A percentile compares a stretch with the other conserved stretches of the same genome.
Evolutionary conservation across 2,888 invertebrate genomes (phyloP).

Genomic region (Ichneumon xanthorius): DNA sequence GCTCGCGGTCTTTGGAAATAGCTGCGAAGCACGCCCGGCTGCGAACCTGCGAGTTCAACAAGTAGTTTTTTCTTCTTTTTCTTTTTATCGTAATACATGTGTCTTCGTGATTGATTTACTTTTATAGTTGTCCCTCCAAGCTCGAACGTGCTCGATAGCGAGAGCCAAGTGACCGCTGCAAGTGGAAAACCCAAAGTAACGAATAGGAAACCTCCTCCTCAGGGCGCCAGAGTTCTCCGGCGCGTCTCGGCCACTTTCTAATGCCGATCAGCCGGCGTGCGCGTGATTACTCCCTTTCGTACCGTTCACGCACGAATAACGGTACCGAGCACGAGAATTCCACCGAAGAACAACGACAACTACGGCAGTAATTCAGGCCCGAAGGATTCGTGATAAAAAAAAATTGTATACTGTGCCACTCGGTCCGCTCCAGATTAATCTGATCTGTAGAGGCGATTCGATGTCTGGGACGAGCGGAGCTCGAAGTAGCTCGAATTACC

Average conservation of each 20-base stretch:
- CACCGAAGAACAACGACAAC: background rate
- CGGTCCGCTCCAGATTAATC: too few species aligned
- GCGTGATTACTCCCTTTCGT: constrained; percentile 60
- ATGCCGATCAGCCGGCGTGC: constrained; percentile 56
- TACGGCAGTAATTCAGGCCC: background rate
- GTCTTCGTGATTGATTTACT: too few species aligned
- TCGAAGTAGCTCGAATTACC: background rate
- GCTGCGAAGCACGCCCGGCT: too few species aligned
- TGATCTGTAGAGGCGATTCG: background rate
- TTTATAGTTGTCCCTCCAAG: too few species aligned
- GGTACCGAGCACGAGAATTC: constrained; percentile 20
- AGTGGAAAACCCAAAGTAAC: constrained; percentile 3
- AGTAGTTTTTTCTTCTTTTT: too few species aligned
- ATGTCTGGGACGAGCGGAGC: background rate
- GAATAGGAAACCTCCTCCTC: background rate
- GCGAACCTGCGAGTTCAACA: too few species aligned
- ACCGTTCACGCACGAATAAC: constrained; percentile 39
- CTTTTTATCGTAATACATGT: too few species aligned
- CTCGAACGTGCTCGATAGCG: background rate
- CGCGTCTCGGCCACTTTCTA: constrained; percentile 60
- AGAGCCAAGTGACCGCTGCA: background rate
- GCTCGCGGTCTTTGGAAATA: background rate
- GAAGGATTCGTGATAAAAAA: background rate
- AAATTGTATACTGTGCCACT: background rate
- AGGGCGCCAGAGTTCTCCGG: background rate